These are phyloP conservation scores for Chymomyza fuscimana DNA, from an alignment of 2,888 invertebrate species.

Conservation along the genomic window DNA sequence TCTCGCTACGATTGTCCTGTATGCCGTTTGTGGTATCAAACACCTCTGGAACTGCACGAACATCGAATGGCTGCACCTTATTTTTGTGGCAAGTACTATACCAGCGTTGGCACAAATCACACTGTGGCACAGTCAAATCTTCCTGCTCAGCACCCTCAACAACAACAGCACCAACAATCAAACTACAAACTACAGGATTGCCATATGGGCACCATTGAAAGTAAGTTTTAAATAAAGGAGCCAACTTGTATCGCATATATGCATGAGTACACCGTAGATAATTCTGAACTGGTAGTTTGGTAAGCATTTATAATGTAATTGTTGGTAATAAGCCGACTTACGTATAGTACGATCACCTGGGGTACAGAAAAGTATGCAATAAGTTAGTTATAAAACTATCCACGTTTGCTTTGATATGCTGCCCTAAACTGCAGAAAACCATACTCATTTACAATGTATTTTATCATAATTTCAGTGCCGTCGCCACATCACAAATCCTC, in stretches of 20 bases:
- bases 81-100: constrained; percentile 74
- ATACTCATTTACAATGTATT: not conserved
- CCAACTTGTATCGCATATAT: too few species aligned
- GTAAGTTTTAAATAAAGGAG: constrained; percentile 37
- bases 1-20: constrained; percentile 74
- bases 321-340: not conserved
- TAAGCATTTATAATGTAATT: not conserved
- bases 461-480: constrained; percentile 44
- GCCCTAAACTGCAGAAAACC: not conserved
- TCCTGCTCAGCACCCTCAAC: constrained; percentile 36
- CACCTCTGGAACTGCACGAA: constrained; percentile 71
- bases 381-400: not conserved
- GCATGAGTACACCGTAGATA: too few species aligned
- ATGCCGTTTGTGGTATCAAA: constrained; percentile 75
- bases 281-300: too few species aligned
- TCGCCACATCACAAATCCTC: constrained; percentile 28
- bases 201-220: constrained; percentile 68
- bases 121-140: constrained; percentile 18
- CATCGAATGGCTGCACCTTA: constrained; percentile 75
- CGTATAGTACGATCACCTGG: too few species aligned
- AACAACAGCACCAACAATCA: constrained; percentile 26
- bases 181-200: constrained; percentile 72
- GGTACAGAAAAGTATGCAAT: not conserved
- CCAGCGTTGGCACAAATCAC: constrained; percentile 20
- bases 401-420: too few species aligned